These are phyloP conservation scores for Hirtodrosophila duncani DNA, from an alignment of 2,888 invertebrate genomes.

Conservation along the genomic window DNA sequence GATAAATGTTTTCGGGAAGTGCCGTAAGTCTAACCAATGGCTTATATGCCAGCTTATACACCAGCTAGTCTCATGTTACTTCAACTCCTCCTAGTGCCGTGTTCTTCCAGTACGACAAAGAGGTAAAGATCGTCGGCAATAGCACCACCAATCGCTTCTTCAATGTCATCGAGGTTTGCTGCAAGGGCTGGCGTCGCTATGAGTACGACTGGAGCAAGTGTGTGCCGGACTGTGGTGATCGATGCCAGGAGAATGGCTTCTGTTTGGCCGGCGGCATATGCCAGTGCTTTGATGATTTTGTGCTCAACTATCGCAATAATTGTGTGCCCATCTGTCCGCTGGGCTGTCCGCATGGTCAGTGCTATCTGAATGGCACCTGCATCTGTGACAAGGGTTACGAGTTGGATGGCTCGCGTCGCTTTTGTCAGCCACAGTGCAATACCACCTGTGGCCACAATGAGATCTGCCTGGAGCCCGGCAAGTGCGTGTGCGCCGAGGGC, in stretches of 20 bases:
- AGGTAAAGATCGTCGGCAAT: slow-evolving; percentile 78
- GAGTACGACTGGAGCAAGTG: slow-evolving; percentile 81
- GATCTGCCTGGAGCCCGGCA: slow-evolving; percentile 82
- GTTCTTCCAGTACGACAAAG: slow-evolving; percentile 75
- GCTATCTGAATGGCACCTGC: slow-evolving; percentile 76
- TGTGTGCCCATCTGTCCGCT: slow-evolving; percentile 73
- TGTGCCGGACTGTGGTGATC: slow-evolving; percentile 77
- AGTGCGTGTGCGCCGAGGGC: slow-evolving; percentile 79
- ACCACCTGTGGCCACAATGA: slow-evolving; percentile 80
- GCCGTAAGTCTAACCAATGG: slow-evolving; percentile 62
- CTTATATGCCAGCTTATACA: not conserved
- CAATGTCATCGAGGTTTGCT: slow-evolving; percentile 85
- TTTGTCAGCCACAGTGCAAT: slow-evolving; percentile 81
- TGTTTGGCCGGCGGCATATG: slow-evolving; percentile 78
- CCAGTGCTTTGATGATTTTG: slow-evolving; percentile 74
- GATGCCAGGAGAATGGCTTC: slow-evolving; percentile 78
- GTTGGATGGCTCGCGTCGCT: slow-evolving; percentile 75
- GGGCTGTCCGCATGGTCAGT: slow-evolving; percentile 76
- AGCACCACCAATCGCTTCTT: slow-evolving; percentile 64
- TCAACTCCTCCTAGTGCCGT: slow-evolving; percentile 58
- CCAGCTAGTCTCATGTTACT: not conserved
- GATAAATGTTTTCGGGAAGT: slow-evolving; percentile 72
- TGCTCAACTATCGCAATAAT: slow-evolving; percentile 70
- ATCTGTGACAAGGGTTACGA: slow-evolving; percentile 73
- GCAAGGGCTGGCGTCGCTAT: slow-evolving; percentile 84